Evolutionary conservation across 2,797 vertebrate genomes (phyloP).

Genomic region (Poecilia gillii): DNA sequence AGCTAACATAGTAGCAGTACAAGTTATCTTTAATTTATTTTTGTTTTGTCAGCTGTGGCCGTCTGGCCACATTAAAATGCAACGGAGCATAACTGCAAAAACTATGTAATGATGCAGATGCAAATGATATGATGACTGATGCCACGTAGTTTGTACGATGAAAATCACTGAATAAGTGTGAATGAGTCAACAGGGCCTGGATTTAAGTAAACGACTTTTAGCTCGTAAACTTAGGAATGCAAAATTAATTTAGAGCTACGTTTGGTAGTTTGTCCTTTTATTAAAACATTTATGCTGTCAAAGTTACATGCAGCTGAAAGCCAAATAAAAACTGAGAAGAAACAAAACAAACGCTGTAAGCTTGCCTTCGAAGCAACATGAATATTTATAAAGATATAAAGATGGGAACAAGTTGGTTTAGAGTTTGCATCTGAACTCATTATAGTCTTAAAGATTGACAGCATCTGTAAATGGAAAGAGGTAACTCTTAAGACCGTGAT

Average conservation of each 20-base stretch:
- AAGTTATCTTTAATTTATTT: background rate
- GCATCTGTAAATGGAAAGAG: conserved; percentile 41
- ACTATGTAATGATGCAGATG: background rate
- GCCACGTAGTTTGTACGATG: background rate
- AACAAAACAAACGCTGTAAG: background rate
- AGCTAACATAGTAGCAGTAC: background rate
- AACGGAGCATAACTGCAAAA: background rate
- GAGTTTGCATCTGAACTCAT: background rate
- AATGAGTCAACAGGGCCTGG: background rate
- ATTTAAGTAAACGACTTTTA: background rate
- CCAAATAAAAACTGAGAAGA: background rate
- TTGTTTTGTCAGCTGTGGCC: background rate
- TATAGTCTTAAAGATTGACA: conserved; percentile 25
- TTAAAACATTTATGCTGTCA: background rate
- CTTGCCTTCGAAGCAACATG: background rate
- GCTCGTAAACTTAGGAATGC: background rate
- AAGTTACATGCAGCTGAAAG: background rate
- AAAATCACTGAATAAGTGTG: background rate
- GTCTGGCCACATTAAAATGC: background rate
- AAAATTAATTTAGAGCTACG: background rate
- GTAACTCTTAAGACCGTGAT: conserved; percentile 71
- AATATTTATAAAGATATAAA: background rate
- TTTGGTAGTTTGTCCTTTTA: background rate
- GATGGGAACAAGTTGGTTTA: background rate
- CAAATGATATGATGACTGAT: background rate